Evolutionary conservation across 2,888 invertebrate species (phyloP).

Genomic region (Spisula solida): DNA sequence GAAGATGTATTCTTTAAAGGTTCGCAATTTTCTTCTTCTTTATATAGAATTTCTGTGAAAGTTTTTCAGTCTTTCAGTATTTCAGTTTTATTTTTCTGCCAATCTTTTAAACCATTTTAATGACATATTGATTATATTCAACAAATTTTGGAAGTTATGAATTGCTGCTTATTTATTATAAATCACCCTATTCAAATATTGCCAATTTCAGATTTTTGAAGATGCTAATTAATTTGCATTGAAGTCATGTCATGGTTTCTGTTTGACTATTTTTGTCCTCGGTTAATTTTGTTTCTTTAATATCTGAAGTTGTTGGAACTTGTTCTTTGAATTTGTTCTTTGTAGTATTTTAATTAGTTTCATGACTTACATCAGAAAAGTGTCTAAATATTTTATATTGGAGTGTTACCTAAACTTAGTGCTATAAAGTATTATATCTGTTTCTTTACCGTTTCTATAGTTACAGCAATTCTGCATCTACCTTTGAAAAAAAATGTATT

Average conservation of each 20-base stretch:
- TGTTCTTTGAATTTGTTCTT: too few species aligned
- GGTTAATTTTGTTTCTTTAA: neutral
- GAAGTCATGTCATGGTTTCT: neutral
- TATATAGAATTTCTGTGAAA: neutral
- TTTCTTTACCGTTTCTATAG: neutral
- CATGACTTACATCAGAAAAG: too few species aligned
- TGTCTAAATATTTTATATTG: too few species aligned
- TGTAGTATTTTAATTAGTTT: too few species aligned
- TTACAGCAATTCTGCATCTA: neutral
- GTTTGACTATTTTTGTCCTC: neutral
- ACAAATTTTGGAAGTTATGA: neutral
- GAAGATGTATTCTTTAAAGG: conserved; percentile 48
- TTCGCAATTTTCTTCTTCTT: conserved; percentile 13
- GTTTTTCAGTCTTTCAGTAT: too few species aligned
- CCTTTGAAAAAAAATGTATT: too few species aligned
- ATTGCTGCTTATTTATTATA: conserved; percentile 3
- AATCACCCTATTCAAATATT: neutral
- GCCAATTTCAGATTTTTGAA: neutral
- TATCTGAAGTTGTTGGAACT: neutral
- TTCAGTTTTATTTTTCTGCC: conserved; percentile 16
- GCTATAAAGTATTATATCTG: neutral
- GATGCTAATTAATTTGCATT: neutral
- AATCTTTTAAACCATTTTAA: neutral
- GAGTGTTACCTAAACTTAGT: too few species aligned
- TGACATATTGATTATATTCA: conserved; percentile 1